Evolutionary conservation across 1,140 invertebrate genomes (phyloP), one percentile per base, ranked within the genome.

Genomic region (Zaprionus gabonicus): DNA sequence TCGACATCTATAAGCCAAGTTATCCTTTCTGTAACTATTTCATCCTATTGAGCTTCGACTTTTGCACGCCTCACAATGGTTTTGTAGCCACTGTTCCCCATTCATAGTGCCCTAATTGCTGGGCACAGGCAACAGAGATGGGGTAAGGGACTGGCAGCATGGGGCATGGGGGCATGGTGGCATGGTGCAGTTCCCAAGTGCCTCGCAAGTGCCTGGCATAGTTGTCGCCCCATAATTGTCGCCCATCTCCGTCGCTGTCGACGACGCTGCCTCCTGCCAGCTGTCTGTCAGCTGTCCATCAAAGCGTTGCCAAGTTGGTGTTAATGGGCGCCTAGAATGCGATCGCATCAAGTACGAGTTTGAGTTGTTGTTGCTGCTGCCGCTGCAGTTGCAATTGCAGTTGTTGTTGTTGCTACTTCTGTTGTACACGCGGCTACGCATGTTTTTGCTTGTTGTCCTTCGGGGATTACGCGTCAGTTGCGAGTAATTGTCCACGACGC

Each of bases 361-460:
- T 23, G 28, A 23, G 44, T 23, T 41, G 27, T 34, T 46, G 51
- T 4, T 15, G 66, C 23, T 58, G 38, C 13, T 9, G 66, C 23
- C 25, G 38, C 1, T 65, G 38, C 17, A 31, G 55, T 13, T 20
- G 41, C 15, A 49, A 46, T 23, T 62, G 25, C 7, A 27, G 59
- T 25, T 63, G 59, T 15, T 44, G 44, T 20, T 44, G 23, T 20
- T 44, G 59, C 13, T 46, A 38, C n/a, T 46, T 6, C n/a, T 88
- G 84, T 88, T 71, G 81, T 79, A 88, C 84, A 90, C 76, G 85
- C 59, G 71, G 75, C 78, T 76, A 87, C 84, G 81, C 84, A 77
- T 88, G 85, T 88, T 88, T 88, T 88, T 87, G 84, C 84, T 81
- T 88, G 84, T 88, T 83, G 85, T 88, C 85, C 85, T 90, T 88